These are phyloP conservation scores for Drosophila parabipectinata DNA, from an alignment of 1,140 invertebrate genomes.

Conservation along the genomic window DNA sequence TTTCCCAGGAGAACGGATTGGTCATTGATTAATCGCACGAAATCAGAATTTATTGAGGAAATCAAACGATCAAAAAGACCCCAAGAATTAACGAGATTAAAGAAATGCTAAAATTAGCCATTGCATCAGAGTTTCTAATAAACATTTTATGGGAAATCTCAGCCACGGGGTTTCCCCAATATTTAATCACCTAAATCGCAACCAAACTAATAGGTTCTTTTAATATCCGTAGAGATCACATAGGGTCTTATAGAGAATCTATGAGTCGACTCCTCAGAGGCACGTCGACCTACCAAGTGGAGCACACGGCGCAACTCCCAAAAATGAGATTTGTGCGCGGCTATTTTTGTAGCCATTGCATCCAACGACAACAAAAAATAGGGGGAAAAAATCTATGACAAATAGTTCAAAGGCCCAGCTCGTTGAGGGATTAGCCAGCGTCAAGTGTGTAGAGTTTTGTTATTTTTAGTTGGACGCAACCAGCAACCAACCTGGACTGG, in stretches of 20 bases:
- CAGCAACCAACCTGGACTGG: slow-evolving; percentile 31
- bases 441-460: slow-evolving; percentile 62
- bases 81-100: slow-evolving; percentile 20
- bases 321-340: slow-evolving; percentile 68
- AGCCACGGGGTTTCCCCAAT: background rate
- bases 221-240: background rate
- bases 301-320: slow-evolving; percentile 61
- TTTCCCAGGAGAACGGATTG: slow-evolving; percentile 32
- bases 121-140: slow-evolving; percentile 17
- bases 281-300: slow-evolving; percentile 43
- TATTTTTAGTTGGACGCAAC: slow-evolving; percentile 63
- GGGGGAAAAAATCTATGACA: slow-evolving; percentile 57
- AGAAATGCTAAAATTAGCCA: slow-evolving; percentile 35
- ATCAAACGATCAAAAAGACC: slow-evolving; percentile 37
- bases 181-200: background rate
- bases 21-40: slow-evolving; percentile 43
- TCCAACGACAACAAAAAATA: slow-evolving; percentile 17
- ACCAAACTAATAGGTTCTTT: background rate
- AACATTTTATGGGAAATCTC: slow-evolving; percentile 1
- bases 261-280: background rate
- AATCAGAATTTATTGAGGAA: slow-evolving; percentile 45
- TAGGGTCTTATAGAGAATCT: slow-evolving; percentile 23
- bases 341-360: slow-evolving; percentile 72
- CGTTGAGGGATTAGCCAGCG: slow-evolving; percentile 37
- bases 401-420: slow-evolving; percentile 68